Evolutionary conservation across 2,113 vertebrate species (phyloP), one percentile per base, ranked within the genome.

Genomic region (Lamprologus ornatipinnis): DNA sequence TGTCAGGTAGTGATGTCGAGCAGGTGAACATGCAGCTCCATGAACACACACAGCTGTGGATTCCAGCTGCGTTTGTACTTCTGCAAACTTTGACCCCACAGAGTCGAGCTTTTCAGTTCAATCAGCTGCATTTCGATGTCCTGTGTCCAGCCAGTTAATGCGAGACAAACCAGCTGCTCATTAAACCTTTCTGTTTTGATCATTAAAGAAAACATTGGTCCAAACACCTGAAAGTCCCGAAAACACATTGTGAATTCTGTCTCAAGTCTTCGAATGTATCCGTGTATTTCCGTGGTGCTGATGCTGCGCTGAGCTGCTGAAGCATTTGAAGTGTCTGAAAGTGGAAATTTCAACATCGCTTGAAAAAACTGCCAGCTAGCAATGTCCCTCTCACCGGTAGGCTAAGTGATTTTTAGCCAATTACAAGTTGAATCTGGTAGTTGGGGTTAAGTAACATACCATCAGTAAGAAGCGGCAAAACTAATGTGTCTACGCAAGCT

Each of bases 51-150:
- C 11, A 55, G 21, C 21, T 55, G 2, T 26, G 11, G 54, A 55
- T 26, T 13, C 54, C 54, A 1, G 54, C 54, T 55, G 21, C 1
- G 4, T 5, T 3, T 0, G 12, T 57, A 57, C 0, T 26, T 57
- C 21, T 57, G 54, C 54, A 26, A 57, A 57, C 23, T 57, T 14
- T 14, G 6, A 26, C 54, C 21, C 54, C 21, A 55, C 21, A 57
- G 21, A 14, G 12, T 57, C 23, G 1, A 57, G 23, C 6, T 57
- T 5, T 26, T 57, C 4, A 57, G 6, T 57, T 57, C 23, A 57
- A 14, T 57, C 54, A 26, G 54, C 23, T 57, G 54, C 23, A 57
- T 26, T 57, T 57, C 7, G 1, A 57, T 26, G 23, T 26, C 54
- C 55, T 57, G 55, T 15, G 55, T 57, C 3, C 3, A 57, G 1